A percentile compares a stretch with the other conserved stretches of the same genome.
Evolutionary conservation across 2,797 vertebrate genomes (phyloP).

Genomic region (Catharus ustulatus): DNA sequence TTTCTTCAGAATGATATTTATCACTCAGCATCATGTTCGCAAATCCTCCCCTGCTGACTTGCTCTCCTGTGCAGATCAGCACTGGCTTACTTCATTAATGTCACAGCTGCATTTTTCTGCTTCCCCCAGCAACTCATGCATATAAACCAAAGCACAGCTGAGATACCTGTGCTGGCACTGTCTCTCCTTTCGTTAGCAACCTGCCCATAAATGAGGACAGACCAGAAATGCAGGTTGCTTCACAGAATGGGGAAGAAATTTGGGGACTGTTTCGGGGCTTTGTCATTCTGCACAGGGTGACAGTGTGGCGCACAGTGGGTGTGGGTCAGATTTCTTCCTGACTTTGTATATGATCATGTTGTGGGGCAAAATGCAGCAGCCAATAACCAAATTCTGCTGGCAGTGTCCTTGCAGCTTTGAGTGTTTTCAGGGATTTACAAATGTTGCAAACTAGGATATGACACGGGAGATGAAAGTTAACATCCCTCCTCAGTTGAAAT

Average conservation of each 20-base stretch:
- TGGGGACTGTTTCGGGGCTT: accelerated
- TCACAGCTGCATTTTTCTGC: not conserved
- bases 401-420: not conserved
- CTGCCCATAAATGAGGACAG: not conserved
- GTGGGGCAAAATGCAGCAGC: not conserved
- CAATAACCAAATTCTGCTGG: not conserved
- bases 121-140: not conserved
- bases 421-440: not conserved
- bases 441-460: not conserved
- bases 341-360: not conserved
- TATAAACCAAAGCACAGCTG: not conserved
- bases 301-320: accelerated
- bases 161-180: not conserved
- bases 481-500: not conserved
- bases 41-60: not conserved
- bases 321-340: not conserved
- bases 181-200: not conserved
- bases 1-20: not conserved
- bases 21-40: not conserved
- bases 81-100: not conserved
- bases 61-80: not conserved
- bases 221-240: not conserved
- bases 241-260: not conserved
- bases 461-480: not conserved
- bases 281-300: not conserved